These are phyloP conservation scores for Apamea epomidion DNA, from an alignment of 2,888 invertebrate genomes.

Conservation along the genomic window DNA sequence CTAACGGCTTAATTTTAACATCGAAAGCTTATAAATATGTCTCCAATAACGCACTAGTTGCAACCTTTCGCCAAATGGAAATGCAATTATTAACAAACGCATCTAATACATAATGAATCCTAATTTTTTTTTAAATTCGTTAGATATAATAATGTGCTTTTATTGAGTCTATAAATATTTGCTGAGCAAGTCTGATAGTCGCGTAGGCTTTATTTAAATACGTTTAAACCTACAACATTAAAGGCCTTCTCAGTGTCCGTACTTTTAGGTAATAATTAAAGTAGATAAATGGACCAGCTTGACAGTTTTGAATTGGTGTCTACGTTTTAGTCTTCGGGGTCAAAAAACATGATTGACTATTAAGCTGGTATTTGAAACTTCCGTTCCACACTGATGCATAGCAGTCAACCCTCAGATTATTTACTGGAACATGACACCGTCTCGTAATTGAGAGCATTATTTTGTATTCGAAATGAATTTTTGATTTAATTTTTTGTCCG, in stretches of 20 bases:
- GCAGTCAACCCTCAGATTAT: neutral
- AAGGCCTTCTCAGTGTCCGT: slow-evolving; percentile 64
- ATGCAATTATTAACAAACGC: slow-evolving; percentile 68
- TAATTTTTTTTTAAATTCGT: slow-evolving; percentile 79
- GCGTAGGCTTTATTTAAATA: slow-evolving; percentile 65
- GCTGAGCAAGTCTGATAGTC: slow-evolving; percentile 73
- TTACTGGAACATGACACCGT: neutral
- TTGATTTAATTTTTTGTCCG: neutral
- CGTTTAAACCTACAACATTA: slow-evolving; percentile 66
- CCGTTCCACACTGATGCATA: neutral
- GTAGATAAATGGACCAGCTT: slow-evolving; percentile 58
- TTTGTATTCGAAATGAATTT: neutral
- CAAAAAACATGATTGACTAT: neutral
- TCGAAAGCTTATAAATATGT: slow-evolving; percentile 27
- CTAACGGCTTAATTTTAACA: slow-evolving; percentile 9
- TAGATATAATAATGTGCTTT: slow-evolving; percentile 76
- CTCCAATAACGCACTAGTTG: slow-evolving; percentile 78
- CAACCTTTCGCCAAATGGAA: slow-evolving; percentile 65
- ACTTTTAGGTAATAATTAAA: slow-evolving; percentile 32
- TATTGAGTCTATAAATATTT: slow-evolving; percentile 65
- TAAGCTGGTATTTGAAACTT: neutral
- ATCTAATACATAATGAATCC: slow-evolving; percentile 73
- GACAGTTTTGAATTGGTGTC: neutral
- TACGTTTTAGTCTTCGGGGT: neutral
- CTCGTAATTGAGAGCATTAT: neutral